Conservation (phyloP, 2,113 vertebrate species). For the Amblyornis subalaris region DNA sequence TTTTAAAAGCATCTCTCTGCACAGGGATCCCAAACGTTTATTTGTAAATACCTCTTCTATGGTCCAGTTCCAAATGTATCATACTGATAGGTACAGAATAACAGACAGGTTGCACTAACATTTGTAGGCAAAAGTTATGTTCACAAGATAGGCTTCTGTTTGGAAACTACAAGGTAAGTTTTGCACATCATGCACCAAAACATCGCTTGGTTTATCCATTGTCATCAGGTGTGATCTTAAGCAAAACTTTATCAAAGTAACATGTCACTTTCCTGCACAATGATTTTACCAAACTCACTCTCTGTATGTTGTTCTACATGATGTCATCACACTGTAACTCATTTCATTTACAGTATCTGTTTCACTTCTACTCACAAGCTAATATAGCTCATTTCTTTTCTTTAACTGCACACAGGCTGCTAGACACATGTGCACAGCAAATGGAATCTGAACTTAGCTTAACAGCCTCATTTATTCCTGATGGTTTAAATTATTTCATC, state of each 20-base stretch:
- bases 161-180: not conserved
- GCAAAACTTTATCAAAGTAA: conserved; percentile 42
- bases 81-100: not conserved
- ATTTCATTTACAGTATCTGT: conserved; percentile 77
- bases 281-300: conserved; percentile 57
- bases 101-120: not conserved
- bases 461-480: conserved; percentile 98
- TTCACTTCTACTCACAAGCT: conserved; percentile 77
- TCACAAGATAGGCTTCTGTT: not conserved
- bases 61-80: not conserved
- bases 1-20: not conserved
- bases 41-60: not conserved
- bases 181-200: not conserved
- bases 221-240: not conserved
- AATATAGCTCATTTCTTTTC: conserved; percentile 68
- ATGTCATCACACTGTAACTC: conserved; percentile 71
- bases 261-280: conserved; percentile 25
- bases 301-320: conserved; percentile 67
- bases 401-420: conserved; percentile 74
- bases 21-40: not conserved
- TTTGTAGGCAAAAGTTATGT: not conserved
- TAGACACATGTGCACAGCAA: conserved; percentile 81
- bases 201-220: not conserved
- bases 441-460: conserved; percentile 89
- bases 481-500: conserved; percentile 99